Evolutionary conservation across 35 echinoderm and acorn worm species (phyloP).

Genomic region (Chiridota heheva): DNA sequence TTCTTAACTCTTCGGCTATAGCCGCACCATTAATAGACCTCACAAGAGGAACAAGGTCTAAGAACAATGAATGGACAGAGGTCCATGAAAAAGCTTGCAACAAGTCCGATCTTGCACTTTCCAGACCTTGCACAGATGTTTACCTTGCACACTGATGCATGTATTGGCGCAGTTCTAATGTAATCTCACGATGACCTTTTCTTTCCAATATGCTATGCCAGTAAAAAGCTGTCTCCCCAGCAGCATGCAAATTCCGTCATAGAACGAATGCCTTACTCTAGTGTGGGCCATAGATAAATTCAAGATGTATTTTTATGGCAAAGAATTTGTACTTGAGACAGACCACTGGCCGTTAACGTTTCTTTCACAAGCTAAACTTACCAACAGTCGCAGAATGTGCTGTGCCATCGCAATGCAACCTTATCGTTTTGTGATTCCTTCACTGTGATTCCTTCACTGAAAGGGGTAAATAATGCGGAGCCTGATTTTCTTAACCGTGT

Average conservation of each 20-base stretch:
- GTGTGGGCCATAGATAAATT: slow-evolving; percentile 33
- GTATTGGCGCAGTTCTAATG: slow-evolving; percentile 32
- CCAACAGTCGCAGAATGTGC: not conserved
- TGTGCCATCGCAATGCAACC: too few relatives aligned
- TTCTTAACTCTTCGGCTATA: slow-evolving; percentile 55
- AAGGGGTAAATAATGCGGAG: too few relatives aligned
- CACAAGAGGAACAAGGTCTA: slow-evolving; percentile 49
- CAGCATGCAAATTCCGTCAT: slow-evolving; percentile 17
- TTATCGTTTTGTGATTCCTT: too few relatives aligned
- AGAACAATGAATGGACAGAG: slow-evolving; percentile 17
- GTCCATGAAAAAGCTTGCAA: slow-evolving; percentile 43
- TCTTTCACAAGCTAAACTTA: slow-evolving; percentile 15
- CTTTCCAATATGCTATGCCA: slow-evolving; percentile 21
- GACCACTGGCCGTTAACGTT: slow-evolving; percentile 22
- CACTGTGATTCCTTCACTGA: too few relatives aligned
- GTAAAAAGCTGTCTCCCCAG: not conserved
- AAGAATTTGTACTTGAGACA: slow-evolving; percentile 15
- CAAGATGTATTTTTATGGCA: slow-evolving; percentile 10
- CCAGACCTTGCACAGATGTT: slow-evolving; percentile 34
- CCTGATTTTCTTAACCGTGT: too few relatives aligned
- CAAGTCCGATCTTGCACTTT: slow-evolving; percentile 10
- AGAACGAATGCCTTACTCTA: slow-evolving; percentile 30
- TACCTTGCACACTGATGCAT: slow-evolving; percentile 21
- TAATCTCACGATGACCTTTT: slow-evolving; percentile 20
- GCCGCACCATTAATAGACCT: slow-evolving; percentile 56